Evolutionary conservation across 2,888 invertebrate genomes (phyloP).

Genomic region (Parelbella ahira): DNA sequence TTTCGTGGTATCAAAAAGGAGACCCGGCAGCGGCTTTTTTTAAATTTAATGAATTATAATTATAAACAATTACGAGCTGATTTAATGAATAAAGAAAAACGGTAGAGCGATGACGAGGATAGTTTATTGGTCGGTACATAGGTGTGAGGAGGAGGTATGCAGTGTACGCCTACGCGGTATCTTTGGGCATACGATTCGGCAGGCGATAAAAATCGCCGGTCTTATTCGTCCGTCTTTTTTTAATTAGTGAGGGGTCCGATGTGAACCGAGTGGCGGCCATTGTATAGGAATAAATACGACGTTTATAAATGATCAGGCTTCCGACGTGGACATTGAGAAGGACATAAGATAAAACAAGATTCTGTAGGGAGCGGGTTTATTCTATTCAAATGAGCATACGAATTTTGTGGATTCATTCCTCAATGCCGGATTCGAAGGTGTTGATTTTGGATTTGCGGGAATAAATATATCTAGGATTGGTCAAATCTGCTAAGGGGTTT

Average conservation of each 20-base stretch:
- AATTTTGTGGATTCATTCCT: constrained; percentile 36
- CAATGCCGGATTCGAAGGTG: constrained; percentile 21
- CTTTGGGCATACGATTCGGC: constrained; percentile 73
- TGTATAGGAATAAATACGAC: constrained; percentile 70
- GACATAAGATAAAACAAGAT: constrained; percentile 44
- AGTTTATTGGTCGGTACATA: constrained; percentile 33
- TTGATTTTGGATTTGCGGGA: constrained; percentile 10
- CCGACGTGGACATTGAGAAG: constrained; percentile 56
- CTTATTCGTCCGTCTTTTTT: constrained; percentile 78
- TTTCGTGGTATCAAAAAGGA: constrained; percentile 49
- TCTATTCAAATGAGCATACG: constrained; percentile 40
- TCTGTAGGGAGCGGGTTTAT: constrained; percentile 39
- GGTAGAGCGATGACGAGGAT: constrained; percentile 51
- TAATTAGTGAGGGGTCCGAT: constrained; percentile 76
- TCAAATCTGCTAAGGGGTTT: too few species aligned
- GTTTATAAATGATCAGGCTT: constrained; percentile 59
- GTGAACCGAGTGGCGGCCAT: constrained; percentile 70
- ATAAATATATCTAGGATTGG: constrained; percentile 3
- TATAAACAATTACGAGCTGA: constrained; percentile 72
- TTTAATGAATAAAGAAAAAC: constrained; percentile 67
- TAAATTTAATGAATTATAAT: constrained; percentile 74
- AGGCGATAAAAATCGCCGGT: constrained; percentile 77
- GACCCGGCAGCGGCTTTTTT: constrained; percentile 53
- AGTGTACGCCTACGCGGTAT: constrained; percentile 71
- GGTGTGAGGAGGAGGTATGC: constrained; percentile 55